Base-by-base conservation (phyloP, 2,888 invertebrate species). In the Clostera curtula region DNA sequence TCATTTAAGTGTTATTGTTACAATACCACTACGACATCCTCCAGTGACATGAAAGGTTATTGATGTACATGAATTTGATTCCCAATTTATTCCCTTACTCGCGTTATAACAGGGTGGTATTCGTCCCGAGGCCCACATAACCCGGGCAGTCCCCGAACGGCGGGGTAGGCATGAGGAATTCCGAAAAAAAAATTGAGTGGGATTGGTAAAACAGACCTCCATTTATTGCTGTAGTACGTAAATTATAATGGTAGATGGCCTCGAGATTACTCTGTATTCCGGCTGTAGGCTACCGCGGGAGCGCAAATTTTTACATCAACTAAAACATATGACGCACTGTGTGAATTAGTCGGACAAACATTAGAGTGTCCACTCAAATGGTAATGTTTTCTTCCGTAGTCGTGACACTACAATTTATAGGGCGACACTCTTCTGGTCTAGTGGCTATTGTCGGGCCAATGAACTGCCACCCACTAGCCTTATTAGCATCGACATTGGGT, bases 331-430 rank as follows among this genome's bases (percentile, higher is more conserved):
- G 34, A 29, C 29, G 21, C 22, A 3, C 2, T 9, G 19, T 32
- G 35, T 23, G 15, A 29, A 34, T 31, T 34, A 23, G 20, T 12
- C 4, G 11, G 3, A 20, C 20, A 12, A 20, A 20, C 12, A 12
- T 20, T n/a, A 12, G 4, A 12, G 4, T 20, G 3, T n/a, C 20
- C 4, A 7, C 12, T 2, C 12, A 5, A 21, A 21, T 12, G 6
- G n/a, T n/a, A 12, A n/a, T 22, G 22, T 13, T 21, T 12, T 21
- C 21, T 21, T 22, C 22, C 22, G 22, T 11, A 26, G 18, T 49
- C 47, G 46, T 47, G 49, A 37, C 22, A 18, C 1, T 5, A 10
- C 3, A 19, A 40, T 45, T 11, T 39, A 36, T 3, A n/a, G 40
- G 21, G 0, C 35, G 25, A 24, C 43, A 36, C 32, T 34, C 42